Evolutionary conservation across 2,113 vertebrate genomes (phyloP).

Genomic region (Podarcis cretensis): DNA sequence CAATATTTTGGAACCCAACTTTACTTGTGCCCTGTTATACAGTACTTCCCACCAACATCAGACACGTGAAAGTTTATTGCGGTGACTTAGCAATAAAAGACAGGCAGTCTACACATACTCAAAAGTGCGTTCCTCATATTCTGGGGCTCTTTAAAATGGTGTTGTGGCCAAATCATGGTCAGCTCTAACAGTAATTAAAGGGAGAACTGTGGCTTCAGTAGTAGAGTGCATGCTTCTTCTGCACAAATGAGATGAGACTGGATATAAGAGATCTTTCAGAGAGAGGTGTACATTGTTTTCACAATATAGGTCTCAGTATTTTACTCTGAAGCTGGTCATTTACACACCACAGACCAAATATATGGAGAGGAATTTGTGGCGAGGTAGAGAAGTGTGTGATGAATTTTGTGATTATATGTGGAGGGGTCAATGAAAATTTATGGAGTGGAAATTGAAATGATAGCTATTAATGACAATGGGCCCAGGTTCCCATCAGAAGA

Average conservation of each 20-base stretch:
- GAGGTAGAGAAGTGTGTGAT: slow-evolving; percentile 60
- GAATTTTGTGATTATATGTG: slow-evolving; percentile 72
- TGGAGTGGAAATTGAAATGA: slow-evolving; percentile 61
- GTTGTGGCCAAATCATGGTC: background rate
- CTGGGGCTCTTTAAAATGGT: background rate
- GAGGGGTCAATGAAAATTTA: slow-evolving; percentile 71
- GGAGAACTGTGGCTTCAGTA: background rate
- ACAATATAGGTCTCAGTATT: slow-evolving; percentile 13
- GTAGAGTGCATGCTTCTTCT: background rate
- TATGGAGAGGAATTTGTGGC: slow-evolving; percentile 2
- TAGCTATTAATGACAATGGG: slow-evolving; percentile 67
- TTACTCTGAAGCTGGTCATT: background rate
- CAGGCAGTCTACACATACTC: too few species aligned
- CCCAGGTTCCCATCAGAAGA: background rate
- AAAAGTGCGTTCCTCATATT: background rate
- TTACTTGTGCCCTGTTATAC: too few species aligned
- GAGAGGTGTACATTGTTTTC: slow-evolving; percentile 77
- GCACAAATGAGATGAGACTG: slow-evolving; percentile 63
- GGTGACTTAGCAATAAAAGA: too few species aligned
- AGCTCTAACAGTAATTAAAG: background rate
- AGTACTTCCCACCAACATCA: too few species aligned
- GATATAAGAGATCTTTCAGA: slow-evolving; percentile 73
- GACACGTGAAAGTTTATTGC: too few species aligned
- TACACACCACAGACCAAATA: background rate
- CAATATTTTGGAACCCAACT: too few species aligned